These are phyloP conservation scores for Drosophila littoralis DNA, from an alignment of 1,140 invertebrate genomes.

Conservation along the genomic window DNA sequence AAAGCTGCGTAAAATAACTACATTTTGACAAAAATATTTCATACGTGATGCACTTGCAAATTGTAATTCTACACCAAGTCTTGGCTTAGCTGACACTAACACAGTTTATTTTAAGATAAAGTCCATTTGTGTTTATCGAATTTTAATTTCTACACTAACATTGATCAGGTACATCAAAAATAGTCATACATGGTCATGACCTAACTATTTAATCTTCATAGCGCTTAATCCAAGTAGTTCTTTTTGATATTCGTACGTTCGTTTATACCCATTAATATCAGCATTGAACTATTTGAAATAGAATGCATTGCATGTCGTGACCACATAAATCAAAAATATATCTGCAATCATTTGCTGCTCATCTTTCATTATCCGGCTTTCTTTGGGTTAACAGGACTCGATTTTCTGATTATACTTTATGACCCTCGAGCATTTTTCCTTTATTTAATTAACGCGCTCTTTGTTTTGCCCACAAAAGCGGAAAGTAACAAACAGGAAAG, in stretches of 20 bases:
- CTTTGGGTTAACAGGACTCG: not conserved
- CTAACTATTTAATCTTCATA: no score
- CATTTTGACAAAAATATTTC: not conserved
- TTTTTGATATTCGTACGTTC: no score
- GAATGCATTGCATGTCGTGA: not conserved
- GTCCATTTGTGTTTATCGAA: no score
- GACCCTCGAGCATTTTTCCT: not conserved
- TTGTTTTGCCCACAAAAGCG: not conserved
- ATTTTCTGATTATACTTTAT: not conserved
- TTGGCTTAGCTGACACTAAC: no score
- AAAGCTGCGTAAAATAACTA: slow-evolving; percentile 50
- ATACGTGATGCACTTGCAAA: not conserved
- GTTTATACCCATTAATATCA: not conserved
- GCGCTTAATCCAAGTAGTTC: no score
- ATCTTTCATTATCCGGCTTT: not conserved
- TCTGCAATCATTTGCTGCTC: not conserved
- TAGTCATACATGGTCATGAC: no score
- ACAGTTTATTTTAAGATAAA: no score
- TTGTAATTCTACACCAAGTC: no score
- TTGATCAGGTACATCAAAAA: no score
- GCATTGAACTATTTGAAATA: not conserved
- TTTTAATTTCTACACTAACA: no score
- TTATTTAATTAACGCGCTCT: slow-evolving; percentile 2
- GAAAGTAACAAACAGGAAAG: not conserved
- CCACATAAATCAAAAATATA: not conserved